Percentiles rank a stretch among this genome's conserved stretches.
Conservation (phyloP, 1,140 invertebrate species). For the Drosophila bifasciata region DNA sequence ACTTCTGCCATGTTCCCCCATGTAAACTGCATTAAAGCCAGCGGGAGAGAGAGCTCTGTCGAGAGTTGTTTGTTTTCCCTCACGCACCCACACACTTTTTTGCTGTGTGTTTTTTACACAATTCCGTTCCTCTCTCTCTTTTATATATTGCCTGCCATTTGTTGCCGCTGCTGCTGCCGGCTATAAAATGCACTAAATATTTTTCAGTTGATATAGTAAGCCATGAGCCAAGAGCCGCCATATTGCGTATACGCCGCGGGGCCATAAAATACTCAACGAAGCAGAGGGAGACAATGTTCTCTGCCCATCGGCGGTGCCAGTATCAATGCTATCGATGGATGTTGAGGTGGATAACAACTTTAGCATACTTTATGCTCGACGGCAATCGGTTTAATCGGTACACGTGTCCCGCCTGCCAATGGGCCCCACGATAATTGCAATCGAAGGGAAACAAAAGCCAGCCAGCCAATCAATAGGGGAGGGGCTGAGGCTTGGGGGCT, state of each 20-base stretch:
- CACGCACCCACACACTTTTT: conserved; percentile 12
- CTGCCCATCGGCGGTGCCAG: conserved; percentile 24
- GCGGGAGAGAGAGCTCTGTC: conserved; percentile 11
- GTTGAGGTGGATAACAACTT: conserved; percentile 47
- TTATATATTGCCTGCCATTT: conserved; percentile 54
- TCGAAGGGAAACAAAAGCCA: conserved; percentile 20
- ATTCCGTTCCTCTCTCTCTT: conserved; percentile 9
- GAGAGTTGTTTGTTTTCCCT: conserved; percentile 17
- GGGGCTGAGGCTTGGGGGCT: too few species aligned
- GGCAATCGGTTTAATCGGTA: conserved; percentile 44
- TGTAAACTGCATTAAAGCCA: conserved; percentile 53
- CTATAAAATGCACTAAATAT: conserved; percentile 48
- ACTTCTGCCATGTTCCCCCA: conserved; percentile 50
- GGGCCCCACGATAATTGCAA: conserved; percentile 40
- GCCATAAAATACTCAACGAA: conserved; percentile 48
- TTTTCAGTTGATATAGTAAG: conserved; percentile 50
- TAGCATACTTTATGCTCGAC: conserved; percentile 53
- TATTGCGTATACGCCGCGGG: conserved; percentile 67
- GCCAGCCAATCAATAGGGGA: background rate
- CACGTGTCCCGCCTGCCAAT: conserved; percentile 55
- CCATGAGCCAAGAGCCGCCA: too few species aligned
- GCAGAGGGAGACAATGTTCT: conserved; percentile 28
- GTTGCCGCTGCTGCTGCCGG: conserved; percentile 31
- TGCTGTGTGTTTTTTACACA: conserved; percentile 21
- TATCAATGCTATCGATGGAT: too few species aligned